Conservation (phyloP, 2,888 invertebrate genomes). For the Epinotia bilunana region DNA sequence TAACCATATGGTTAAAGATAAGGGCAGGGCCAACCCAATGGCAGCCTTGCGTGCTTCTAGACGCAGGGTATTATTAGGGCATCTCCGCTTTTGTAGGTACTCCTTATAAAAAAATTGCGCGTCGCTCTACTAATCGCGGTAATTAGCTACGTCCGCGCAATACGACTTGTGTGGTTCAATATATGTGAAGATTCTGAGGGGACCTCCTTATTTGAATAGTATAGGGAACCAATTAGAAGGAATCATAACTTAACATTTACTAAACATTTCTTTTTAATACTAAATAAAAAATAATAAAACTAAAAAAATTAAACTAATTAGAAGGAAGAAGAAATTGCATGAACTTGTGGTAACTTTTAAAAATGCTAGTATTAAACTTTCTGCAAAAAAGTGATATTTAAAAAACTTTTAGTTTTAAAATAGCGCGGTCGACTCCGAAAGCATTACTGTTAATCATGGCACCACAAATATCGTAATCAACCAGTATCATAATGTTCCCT, state of each 20-base stretch:
- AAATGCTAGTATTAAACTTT: background rate
- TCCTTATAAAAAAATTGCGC: slow-evolving; percentile 4
- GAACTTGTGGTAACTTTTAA: no score
- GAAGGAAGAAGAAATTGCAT: background rate
- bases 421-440: background rate
- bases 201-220: background rate
- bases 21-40: background rate
- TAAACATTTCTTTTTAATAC: no score
- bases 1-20: background rate
- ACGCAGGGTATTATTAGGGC: background rate
- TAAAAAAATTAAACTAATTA: no score
- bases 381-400: background rate
- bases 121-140: slow-evolving; percentile 16
- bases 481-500: slow-evolving; percentile 24
- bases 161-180: background rate
- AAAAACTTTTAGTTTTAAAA: background rate
- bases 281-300: no score
- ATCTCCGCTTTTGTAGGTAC: background rate
- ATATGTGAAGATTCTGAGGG: background rate
- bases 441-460: slow-evolving; percentile 20
- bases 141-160: background rate
- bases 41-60: slow-evolving; percentile 4
- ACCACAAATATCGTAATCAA: slow-evolving; percentile 13
- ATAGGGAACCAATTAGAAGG: background rate
- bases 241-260: no score